These are phyloP conservation scores for Galeopterus variegatus DNA, from an alignment of 2,113 vertebrate genomes.

Conservation along the genomic window DNA sequence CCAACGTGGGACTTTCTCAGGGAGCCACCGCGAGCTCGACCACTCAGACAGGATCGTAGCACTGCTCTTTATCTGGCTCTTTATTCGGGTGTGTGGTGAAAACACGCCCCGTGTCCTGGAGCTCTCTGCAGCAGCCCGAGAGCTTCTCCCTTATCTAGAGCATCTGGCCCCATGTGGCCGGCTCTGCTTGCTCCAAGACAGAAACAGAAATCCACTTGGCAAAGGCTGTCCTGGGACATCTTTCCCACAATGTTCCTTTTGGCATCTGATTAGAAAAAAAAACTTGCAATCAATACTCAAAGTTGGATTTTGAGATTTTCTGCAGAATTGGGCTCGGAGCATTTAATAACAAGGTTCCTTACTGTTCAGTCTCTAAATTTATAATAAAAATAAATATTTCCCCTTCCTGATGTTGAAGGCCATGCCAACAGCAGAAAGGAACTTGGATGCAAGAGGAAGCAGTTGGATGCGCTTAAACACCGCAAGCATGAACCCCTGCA, in stretches of 20 bases:
- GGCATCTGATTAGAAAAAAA: constrained; percentile 76
- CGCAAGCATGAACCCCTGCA: neutral
- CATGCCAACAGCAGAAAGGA: neutral
- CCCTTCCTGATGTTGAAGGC: constrained; percentile 49
- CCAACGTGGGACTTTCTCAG: rapidly evolving
- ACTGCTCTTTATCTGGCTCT: rapidly evolving
- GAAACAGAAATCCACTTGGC: constrained; percentile 61
- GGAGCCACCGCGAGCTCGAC: rapidly evolving
- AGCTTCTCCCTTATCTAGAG: neutral
- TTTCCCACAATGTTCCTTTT: constrained; percentile 65
- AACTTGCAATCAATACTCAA: constrained; percentile 58
- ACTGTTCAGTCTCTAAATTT: constrained; percentile 49
- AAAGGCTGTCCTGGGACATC: neutral
- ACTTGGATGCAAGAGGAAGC: neutral
- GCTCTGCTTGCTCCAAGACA: neutral
- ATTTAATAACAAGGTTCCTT: constrained; percentile 71
- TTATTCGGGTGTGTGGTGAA: rapidly evolving
- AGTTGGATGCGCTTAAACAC: neutral
- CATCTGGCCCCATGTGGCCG: neutral
- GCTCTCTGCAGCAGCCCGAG: neutral
- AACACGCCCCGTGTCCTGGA: rapidly evolving
- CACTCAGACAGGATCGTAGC: rapidly evolving
- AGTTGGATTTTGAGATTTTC: constrained; percentile 72
- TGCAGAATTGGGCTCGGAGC: constrained; percentile 73
- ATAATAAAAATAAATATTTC: constrained; percentile 76